Conservation (phyloP, 2,113 vertebrate species). For the Nettapus auritus region DNA sequence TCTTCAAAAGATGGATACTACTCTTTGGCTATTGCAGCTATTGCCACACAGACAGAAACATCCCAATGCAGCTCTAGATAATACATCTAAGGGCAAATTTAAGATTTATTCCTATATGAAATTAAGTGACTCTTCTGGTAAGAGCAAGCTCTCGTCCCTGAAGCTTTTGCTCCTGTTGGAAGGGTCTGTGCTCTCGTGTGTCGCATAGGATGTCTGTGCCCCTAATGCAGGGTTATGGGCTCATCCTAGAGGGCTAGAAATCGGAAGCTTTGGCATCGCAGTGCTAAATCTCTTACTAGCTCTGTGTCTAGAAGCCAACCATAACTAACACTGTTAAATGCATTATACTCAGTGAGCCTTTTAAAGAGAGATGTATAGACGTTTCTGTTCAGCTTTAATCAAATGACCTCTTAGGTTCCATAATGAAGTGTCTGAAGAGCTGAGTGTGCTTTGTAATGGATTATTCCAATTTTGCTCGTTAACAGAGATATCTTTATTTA, state of each 20-base stretch:
- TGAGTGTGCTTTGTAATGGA: conserved; percentile 3
- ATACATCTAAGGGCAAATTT: neutral
- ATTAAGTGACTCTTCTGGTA: neutral
- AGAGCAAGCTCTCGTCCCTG: neutral
- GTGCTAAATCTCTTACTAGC: neutral
- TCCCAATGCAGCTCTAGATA: neutral
- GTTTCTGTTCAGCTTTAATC: neutral
- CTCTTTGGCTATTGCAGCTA: neutral
- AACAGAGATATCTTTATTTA: conserved; percentile 37
- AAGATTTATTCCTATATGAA: neutral
- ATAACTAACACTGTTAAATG: neutral
- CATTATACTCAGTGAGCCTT: neutral
- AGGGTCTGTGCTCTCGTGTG: neutral
- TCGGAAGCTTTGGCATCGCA: neutral
- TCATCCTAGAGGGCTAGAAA: neutral
- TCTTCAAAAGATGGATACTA: neutral
- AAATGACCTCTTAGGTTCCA: neutral
- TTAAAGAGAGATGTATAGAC: neutral
- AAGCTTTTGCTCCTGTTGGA: neutral
- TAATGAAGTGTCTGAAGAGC: neutral
- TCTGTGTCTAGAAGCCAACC: neutral
- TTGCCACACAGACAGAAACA: neutral
- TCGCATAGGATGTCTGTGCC: neutral
- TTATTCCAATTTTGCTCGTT: conserved; percentile 45
- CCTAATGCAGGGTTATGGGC: neutral